A percentile compares a stretch with the other conserved stretches of the same genome.
These are phyloP conservation scores for Pampusana beccarii DNA, from an alignment of 2,113 vertebrate genomes.

Conservation along the genomic window DNA sequence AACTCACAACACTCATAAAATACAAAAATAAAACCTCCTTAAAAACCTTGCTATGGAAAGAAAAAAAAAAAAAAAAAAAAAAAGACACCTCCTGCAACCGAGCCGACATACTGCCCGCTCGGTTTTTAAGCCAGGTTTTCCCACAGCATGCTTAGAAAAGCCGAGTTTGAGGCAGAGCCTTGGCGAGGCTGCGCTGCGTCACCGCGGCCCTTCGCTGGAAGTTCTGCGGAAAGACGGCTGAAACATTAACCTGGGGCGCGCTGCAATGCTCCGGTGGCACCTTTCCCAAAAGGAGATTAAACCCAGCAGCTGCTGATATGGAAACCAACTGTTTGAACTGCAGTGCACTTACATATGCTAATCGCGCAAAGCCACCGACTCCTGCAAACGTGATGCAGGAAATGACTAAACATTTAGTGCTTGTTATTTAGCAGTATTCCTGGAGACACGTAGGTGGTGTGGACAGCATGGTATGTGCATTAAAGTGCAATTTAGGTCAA, in stretches of 20 bases:
- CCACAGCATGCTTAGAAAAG: not conserved
- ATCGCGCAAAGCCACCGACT: constrained; percentile 16
- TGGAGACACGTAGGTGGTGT: constrained; percentile 67
- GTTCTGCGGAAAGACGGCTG: not conserved
- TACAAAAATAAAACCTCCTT: not conserved
- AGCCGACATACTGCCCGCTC: not conserved
- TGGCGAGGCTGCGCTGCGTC: not conserved
- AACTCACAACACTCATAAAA: not conserved
- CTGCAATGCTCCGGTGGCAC: constrained; percentile 38
- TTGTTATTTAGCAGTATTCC: constrained; percentile 70
- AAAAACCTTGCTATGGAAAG: not conserved
- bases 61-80: not conserved
- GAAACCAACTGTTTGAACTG: constrained; percentile 66
- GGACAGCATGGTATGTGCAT: constrained; percentile 69
- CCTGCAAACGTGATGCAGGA: constrained; percentile 74
- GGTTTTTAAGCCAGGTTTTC: not conserved
- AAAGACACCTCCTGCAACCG: not conserved
- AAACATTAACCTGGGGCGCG: constrained; percentile 14
- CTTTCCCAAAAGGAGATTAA: constrained; percentile 63
- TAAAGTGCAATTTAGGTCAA: constrained; percentile 65
- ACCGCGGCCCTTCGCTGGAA: not conserved
- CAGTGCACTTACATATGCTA: constrained; percentile 59
- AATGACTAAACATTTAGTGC: constrained; percentile 76
- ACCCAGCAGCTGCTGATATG: constrained; percentile 69
- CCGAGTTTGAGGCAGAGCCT: not conserved